These are phyloP conservation scores for Leptosomus discolor DNA, from an alignment of 2,113 vertebrate genomes.

Conservation along the genomic window DNA sequence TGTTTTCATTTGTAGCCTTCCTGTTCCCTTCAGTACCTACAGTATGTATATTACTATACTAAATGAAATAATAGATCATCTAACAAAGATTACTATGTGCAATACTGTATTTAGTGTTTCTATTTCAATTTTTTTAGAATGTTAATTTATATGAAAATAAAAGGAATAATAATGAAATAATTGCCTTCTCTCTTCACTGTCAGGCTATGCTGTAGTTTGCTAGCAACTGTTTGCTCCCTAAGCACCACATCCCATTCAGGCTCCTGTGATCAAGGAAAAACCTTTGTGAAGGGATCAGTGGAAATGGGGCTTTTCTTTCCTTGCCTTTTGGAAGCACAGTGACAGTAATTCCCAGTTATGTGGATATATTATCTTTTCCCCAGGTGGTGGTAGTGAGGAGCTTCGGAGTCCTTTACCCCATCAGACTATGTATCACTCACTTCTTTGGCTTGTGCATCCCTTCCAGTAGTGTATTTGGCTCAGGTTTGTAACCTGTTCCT, in stretches of 20 bases:
- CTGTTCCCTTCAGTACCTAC: conserved; percentile 68
- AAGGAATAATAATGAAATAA: conserved; percentile 79
- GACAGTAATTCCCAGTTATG: background rate
- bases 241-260: background rate
- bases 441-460: background rate
- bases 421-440: background rate
- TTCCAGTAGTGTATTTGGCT: background rate
- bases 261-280: background rate
- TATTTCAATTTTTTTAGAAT: conserved; percentile 82
- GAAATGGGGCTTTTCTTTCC: background rate
- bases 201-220: background rate
- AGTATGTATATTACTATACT: conserved; percentile 75
- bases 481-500: background rate
- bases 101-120: conserved; percentile 88
- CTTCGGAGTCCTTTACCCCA: background rate
- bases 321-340: background rate
- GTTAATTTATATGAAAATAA: conserved; percentile 90
- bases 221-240: background rate
- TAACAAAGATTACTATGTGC: conserved; percentile 84
- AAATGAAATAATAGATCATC: conserved; percentile 74
- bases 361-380: background rate
- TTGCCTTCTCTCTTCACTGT: conserved; percentile 9
- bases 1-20: conserved; percentile 73
- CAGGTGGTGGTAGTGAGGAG: background rate
- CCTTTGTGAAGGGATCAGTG: background rate